Percentiles rank a stretch among this genome's conserved stretches.
These are phyloP conservation scores for Brassicogethes aeneus DNA, from an alignment of 2,888 invertebrate species.

Conservation along the genomic window DNA sequence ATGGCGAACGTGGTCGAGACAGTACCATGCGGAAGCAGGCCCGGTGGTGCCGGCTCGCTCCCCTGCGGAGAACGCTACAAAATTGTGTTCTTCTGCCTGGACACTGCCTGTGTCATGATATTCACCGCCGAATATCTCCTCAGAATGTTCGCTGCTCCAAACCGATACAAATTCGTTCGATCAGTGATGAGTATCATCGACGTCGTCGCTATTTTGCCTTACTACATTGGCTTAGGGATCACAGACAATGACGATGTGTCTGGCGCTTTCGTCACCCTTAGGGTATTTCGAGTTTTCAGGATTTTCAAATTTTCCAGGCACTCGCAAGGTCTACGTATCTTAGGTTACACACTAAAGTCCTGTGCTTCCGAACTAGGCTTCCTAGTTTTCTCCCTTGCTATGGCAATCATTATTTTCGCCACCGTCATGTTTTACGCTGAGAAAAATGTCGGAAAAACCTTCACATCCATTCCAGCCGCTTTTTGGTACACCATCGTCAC, in stretches of 20 bases:
- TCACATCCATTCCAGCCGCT: slow-evolving; percentile 98
- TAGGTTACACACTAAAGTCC: slow-evolving; percentile 98
- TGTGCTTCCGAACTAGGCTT: slow-evolving; percentile 99
- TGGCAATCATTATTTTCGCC: slow-evolving; percentile 99
- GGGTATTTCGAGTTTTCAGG: slow-evolving; percentile 98
- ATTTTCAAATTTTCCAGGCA: slow-evolving; percentile 99
- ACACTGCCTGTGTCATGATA: slow-evolving; percentile 99
- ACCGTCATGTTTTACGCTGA: slow-evolving; percentile 99
- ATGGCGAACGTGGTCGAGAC: slow-evolving; percentile 99
- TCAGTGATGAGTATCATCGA: slow-evolving; percentile 99
- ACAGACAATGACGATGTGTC: slow-evolving; percentile 98
- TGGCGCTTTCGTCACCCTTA: slow-evolving; percentile 96
- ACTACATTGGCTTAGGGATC: slow-evolving; percentile 96
- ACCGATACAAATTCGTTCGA: slow-evolving; percentile 93
- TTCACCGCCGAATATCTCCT: slow-evolving; percentile 97
- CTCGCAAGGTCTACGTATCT: slow-evolving; percentile 95
- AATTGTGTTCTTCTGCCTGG: slow-evolving; percentile 97
- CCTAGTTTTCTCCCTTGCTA: slow-evolving; percentile 96
- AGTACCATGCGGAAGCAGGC: slow-evolving; percentile 83
- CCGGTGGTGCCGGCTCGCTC: slow-evolving; percentile 76
- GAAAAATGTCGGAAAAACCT: slow-evolving; percentile 95
- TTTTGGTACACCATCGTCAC: slow-evolving; percentile 99
- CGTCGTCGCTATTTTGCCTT: slow-evolving; percentile 98
- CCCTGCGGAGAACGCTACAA: slow-evolving; percentile 98
- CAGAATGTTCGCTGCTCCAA: slow-evolving; percentile 95